A percentile compares a stretch with the other conserved stretches of the same genome.
Evolutionary conservation across 2,113 vertebrate species (phyloP).

Genomic region (western clawed frog (Xenopus tropicalis)): UCB_Xtro_10.0 CM004443.2:81265001-81265500

Average conservation of each 20-base stretch:
- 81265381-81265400: too few species aligned
- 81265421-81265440: too few species aligned
- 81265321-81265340: constrained; percentile 2
- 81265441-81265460: too few species aligned
- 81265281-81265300: not conserved
- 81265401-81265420: too few species aligned
- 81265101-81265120: not conserved
- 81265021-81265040: too few species aligned
- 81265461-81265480: too few species aligned
- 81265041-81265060: too few species aligned
- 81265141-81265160: not conserved
- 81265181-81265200: constrained; percentile 15
- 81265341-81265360: not conserved
- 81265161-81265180: not conserved
- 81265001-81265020: too few species aligned
- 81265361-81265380: not conserved
- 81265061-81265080: too few species aligned
- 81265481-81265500: too few species aligned
- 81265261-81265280: not conserved
- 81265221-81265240: not conserved
- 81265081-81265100: not conserved
- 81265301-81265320: not conserved
- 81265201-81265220: not conserved
- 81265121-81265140: not conserved
- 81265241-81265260: not conserved